Conservation (phyloP, 2,113 vertebrate genomes). For the Pelecanus crispus region DNA sequence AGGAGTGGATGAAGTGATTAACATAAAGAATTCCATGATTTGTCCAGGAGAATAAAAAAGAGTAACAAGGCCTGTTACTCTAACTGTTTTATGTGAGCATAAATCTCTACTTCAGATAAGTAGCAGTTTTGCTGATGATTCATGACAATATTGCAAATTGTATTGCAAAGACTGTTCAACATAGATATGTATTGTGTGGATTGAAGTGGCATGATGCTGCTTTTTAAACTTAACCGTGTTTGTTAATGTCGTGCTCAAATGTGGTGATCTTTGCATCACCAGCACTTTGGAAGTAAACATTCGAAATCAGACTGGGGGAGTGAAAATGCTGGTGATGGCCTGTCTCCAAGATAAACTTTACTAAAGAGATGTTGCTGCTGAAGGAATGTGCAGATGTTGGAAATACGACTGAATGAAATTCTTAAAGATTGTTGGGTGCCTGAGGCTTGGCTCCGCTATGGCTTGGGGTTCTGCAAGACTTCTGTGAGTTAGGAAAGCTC, state of each 20-base stretch:
- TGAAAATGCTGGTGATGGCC: not conserved
- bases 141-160: not conserved
- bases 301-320: not conserved
- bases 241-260: not conserved
- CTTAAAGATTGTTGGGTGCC: not conserved
- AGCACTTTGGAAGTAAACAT: not conserved
- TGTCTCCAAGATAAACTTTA: not conserved
- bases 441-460: not conserved
- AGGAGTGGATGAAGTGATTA: not conserved
- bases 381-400: not conserved
- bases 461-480: not conserved
- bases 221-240: not conserved
- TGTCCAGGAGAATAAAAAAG: not conserved
- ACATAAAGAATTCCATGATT: not conserved
- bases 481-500: not conserved
- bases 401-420: not conserved
- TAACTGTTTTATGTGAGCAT: not conserved
- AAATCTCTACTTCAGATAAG: not conserved
- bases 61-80: not conserved
- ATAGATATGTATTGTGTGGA: not conserved
- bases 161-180: not conserved
- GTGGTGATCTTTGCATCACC: not conserved
- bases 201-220: not conserved
- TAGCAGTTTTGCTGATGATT: not conserved
- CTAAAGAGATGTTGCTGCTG: not conserved